phyloP scores from a whole-genome alignment of 2,797 vertebrate genomes.

The Chelonia mydas region DNA sequence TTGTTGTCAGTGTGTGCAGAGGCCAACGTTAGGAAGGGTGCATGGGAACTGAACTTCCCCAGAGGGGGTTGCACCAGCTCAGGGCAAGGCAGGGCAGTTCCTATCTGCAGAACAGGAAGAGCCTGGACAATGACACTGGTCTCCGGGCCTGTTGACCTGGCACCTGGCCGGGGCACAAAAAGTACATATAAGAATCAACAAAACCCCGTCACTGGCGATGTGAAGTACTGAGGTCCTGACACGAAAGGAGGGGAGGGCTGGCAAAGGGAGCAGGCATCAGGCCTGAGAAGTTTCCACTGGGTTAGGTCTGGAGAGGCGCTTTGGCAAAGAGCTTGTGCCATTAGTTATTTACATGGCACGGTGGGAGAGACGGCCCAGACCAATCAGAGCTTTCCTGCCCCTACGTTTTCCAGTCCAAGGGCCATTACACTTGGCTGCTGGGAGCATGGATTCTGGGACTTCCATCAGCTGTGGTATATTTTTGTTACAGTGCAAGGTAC shows the following conservation, averaged over 20 bases:
- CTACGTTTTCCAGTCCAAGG: not conserved
- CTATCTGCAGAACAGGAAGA: fast-evolving
- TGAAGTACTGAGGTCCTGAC: not conserved
- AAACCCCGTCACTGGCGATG: not conserved
- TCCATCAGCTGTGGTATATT: not conserved
- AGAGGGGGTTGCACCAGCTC: not conserved
- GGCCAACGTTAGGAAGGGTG: not conserved
- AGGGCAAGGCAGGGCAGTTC: not conserved
- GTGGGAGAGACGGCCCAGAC: not conserved
- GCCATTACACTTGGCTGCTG: not conserved
- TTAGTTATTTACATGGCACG: not conserved
- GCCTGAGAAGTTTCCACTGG: not conserved
- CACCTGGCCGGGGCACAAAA: not conserved
- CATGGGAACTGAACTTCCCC: not conserved
- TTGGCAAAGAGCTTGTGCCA: not conserved
- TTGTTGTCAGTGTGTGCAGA: not conserved
- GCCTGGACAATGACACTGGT: not conserved
- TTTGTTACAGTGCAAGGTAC: not conserved
- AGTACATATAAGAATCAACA: not conserved
- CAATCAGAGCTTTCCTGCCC: not conserved
- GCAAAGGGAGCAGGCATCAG: not conserved
- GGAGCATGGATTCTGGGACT: not conserved
- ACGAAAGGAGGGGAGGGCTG: not conserved
- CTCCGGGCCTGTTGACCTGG: not conserved
- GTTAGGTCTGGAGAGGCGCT: not conserved